These are phyloP conservation scores for Tenthredo mesomela DNA, from an alignment of 2,888 invertebrate genomes.

Conservation along the genomic window DNA sequence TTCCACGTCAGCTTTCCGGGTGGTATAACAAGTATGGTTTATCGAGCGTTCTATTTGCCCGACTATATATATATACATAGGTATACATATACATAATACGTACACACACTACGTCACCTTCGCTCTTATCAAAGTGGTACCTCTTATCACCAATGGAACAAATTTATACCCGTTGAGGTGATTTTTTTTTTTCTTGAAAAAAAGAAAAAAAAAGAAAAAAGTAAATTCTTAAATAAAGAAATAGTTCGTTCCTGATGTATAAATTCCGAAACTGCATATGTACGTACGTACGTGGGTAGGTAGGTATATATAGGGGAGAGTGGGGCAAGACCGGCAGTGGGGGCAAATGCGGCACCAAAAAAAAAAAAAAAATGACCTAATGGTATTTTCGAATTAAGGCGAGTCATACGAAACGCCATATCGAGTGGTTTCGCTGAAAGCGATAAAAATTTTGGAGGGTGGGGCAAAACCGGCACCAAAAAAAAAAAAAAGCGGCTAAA, in stretches of 20 bases:
- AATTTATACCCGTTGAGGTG: background rate
- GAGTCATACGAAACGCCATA: too few species aligned
- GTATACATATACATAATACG: background rate
- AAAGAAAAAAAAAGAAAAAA: background rate
- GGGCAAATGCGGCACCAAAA: too few species aligned
- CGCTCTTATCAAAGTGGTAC: conserved; percentile 4
- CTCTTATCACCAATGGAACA: conserved; percentile 3
- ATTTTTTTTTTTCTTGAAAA: background rate
- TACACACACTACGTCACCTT: background rate
- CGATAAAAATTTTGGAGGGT: too few species aligned
- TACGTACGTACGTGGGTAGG: background rate
- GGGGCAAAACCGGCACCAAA: too few species aligned
- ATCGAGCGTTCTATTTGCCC: conserved; percentile 23
- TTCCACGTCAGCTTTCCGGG: conserved; percentile 6
- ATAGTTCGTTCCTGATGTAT: background rate
- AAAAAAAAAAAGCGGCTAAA: too few species aligned
- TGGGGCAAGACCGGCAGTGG: too few species aligned
- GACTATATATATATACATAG: background rate
- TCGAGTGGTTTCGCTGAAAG: too few species aligned
- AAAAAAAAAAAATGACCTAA: too few species aligned
- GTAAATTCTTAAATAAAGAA: background rate
- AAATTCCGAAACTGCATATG: background rate
- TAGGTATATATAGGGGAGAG: too few species aligned
- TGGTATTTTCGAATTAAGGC: too few species aligned
- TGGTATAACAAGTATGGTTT: conserved; percentile 13